These are phyloP conservation scores for Meandrusa payeni DNA, from an alignment of 2,888 invertebrate species.

Conservation along the genomic window DNA sequence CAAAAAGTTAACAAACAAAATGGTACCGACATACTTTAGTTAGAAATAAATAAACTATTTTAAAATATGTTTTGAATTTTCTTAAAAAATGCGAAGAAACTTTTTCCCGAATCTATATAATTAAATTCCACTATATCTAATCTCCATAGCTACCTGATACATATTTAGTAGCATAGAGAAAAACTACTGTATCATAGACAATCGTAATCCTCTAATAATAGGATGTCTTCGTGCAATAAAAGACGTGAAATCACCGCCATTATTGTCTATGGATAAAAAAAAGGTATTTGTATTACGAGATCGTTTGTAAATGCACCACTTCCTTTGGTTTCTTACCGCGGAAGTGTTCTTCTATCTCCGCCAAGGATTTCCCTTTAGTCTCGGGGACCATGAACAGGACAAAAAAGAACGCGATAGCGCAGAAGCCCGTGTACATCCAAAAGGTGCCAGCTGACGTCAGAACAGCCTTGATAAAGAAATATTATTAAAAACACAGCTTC, in stretches of 20 bases:
- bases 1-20: no score
- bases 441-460: slow-evolving; percentile 78
- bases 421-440: slow-evolving; percentile 78
- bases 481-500: no score
- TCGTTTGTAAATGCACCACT: slow-evolving; percentile 42
- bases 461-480: slow-evolving; percentile 54
- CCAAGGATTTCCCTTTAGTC: slow-evolving; percentile 85
- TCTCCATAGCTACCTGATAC: no score
- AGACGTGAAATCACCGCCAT: not conserved
- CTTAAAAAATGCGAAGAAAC: no score
- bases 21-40: no score
- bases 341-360: slow-evolving; percentile 81
- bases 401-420: slow-evolving; percentile 73
- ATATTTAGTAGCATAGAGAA: no score
- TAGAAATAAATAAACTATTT: no score
- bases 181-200: no score
- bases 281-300: slow-evolving; percentile 24
- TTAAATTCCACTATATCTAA: no score
- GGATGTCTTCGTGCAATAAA: not conserved
- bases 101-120: no score
- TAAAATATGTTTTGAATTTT: no score
- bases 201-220: not conserved
- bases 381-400: slow-evolving; percentile 82
- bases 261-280: slow-evolving; percentile 21
- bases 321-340: slow-evolving; percentile 50